These are phyloP conservation scores for Venustoraphidia nigricollis DNA, from an alignment of 2,888 invertebrate genomes.

Conservation along the genomic window DNA sequence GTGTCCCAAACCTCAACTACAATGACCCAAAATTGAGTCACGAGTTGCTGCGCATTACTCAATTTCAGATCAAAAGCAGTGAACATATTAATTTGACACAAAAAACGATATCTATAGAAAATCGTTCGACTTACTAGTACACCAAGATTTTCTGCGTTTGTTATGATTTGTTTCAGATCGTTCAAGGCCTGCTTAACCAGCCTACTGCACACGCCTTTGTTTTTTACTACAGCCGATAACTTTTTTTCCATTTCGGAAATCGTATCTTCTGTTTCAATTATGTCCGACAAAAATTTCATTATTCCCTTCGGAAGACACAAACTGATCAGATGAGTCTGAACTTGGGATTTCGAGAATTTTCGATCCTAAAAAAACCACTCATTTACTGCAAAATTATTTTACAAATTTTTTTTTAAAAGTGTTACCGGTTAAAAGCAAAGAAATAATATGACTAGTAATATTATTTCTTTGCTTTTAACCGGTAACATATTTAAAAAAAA, in stretches of 20 bases:
- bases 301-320: slow-evolving; percentile 52
- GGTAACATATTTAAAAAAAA: too few relatives aligned
- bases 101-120: background rate
- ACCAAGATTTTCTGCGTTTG: slow-evolving; percentile 55
- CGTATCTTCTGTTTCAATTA: slow-evolving; percentile 52
- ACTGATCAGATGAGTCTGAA: slow-evolving; percentile 51
- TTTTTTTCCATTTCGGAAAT: slow-evolving; percentile 41
- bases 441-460: too few relatives aligned
- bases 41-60: too few relatives aligned
- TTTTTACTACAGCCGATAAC: slow-evolving; percentile 48
- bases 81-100: background rate
- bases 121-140: slow-evolving; percentile 41
- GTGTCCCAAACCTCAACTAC: too few relatives aligned
- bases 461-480: too few relatives aligned
- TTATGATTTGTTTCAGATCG: slow-evolving; percentile 59
- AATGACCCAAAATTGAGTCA: too few relatives aligned
- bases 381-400: too few relatives aligned
- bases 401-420: too few relatives aligned
- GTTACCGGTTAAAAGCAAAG: too few relatives aligned
- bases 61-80: too few relatives aligned
- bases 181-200: slow-evolving; percentile 53
- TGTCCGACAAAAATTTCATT: slow-evolving; percentile 41
- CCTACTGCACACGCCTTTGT: slow-evolving; percentile 48
- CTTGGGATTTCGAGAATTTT: slow-evolving; percentile 49
- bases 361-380: slow-evolving; percentile 35